Percentiles rank a stretch among this genome's conserved stretches.
Evolutionary conservation across 2,888 invertebrate species (phyloP).

Genomic region (Drosophila parthenogenetica): DNA sequence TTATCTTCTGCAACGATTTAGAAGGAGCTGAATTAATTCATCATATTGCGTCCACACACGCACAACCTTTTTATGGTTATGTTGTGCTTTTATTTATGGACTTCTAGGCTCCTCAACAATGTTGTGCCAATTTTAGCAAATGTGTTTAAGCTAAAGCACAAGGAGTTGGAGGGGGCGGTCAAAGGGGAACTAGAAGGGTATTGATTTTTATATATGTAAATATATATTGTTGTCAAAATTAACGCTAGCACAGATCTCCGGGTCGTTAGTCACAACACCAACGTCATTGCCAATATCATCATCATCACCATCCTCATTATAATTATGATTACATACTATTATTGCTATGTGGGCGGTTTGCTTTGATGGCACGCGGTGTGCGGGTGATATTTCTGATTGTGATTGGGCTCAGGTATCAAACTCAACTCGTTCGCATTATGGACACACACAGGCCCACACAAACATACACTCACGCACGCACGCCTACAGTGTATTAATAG

Average conservation of each 20-base stretch:
- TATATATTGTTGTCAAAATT: conserved; percentile 40
- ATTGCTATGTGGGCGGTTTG: conserved; percentile 59
- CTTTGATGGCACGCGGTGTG: conserved; percentile 18
- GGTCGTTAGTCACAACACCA: conserved; percentile 27
- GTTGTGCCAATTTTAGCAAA: conserved; percentile 65
- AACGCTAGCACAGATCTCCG: conserved; percentile 37
- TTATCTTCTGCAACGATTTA: conserved; percentile 73
- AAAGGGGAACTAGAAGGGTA: conserved; percentile 35
- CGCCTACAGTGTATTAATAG: conserved; percentile 59
- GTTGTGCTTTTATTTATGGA: conserved; percentile 23
- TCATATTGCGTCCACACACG: conserved; percentile 52
- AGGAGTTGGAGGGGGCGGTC: too few species aligned
- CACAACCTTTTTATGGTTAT: conserved; percentile 45
- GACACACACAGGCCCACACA: conserved; percentile 14
- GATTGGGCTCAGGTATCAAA: conserved; percentile 62
- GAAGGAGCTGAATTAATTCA: conserved; percentile 57
- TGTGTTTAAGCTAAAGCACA: conserved; percentile 38
- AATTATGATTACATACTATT: conserved; percentile 61
- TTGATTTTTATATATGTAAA: conserved; percentile 60
- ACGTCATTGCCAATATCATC: conserved; percentile 43
- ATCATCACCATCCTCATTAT: conserved; percentile 40
- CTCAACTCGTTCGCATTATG: conserved; percentile 40
- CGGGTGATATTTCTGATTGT: conserved; percentile 53
- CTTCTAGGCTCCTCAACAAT: conserved; percentile 18
- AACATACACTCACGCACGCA: neutral